phyloP scores from a whole-genome alignment of 64 coral and sea anemone species.

The Pachyseris speciosa region DNA sequence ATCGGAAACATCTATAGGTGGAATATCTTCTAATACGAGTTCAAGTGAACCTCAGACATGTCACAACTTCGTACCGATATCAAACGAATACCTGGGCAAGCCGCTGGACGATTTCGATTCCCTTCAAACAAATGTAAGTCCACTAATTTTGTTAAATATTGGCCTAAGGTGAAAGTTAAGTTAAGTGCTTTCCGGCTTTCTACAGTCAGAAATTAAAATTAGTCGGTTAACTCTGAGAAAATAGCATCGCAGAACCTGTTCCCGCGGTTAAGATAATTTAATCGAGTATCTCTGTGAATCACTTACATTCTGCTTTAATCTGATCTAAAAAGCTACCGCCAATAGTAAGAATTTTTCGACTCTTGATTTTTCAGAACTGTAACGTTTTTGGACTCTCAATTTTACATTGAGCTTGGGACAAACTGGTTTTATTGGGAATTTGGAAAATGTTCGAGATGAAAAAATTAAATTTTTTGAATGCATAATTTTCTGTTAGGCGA shows the following conservation, averaged over 20 bases:
- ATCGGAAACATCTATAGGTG: not conserved
- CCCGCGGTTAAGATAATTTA: not conserved
- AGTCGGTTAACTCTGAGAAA: not conserved
- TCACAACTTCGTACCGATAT: conserved; percentile 5
- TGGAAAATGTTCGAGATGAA: not conserved
- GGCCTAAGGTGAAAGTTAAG: not conserved
- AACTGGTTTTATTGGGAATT: not conserved
- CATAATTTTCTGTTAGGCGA: not conserved
- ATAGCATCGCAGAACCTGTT: not conserved
- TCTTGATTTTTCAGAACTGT: not conserved
- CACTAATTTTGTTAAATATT: conserved; percentile 39
- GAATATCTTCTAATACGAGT: not conserved
- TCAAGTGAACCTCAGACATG: conserved; percentile 17
- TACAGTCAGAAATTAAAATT: not conserved
- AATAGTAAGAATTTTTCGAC: not conserved
- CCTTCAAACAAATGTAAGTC: conserved; percentile 66
- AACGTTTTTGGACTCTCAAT: not conserved
- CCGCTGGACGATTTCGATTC: conserved; percentile 73
- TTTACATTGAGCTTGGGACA: not conserved
- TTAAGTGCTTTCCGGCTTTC: not conserved
- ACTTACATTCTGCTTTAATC: not conserved
- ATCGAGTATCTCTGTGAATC: not conserved
- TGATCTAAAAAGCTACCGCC: not conserved
- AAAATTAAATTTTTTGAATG: not conserved
- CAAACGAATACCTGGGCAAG: conserved; percentile 1